A percentile compares a stretch with the other conserved stretches of the same genome.
Conservation (phyloP, 2,797 vertebrate genomes). For the Chanos chanos region DNA sequence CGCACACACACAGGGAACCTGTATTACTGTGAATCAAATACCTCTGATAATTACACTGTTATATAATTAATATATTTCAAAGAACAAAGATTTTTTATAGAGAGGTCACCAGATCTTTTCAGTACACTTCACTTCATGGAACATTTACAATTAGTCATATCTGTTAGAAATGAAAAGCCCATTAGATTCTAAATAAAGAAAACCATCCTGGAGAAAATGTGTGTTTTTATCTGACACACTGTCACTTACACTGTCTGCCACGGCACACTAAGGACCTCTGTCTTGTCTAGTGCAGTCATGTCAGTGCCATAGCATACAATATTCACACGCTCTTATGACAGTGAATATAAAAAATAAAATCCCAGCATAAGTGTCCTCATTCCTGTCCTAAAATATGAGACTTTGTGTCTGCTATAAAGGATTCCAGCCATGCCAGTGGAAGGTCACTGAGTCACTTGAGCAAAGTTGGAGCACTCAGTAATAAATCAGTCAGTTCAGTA, state of each 20-base stretch:
- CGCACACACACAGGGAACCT: conserved; percentile 4
- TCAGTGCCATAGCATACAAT: neutral
- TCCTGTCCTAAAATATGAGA: too few relatives aligned
- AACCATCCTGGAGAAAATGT: conserved; percentile 9
- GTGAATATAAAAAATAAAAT: too few relatives aligned
- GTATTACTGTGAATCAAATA: neutral
- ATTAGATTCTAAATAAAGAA: conserved; percentile 26
- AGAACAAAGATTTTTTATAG: conserved; percentile 36
- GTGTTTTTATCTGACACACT: conserved; percentile 6
- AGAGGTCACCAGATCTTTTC: conserved; percentile 37
- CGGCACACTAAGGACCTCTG: neutral
- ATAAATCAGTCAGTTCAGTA: too few relatives aligned
- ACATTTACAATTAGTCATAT: conserved; percentile 48
- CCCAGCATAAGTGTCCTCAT: too few relatives aligned
- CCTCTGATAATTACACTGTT: conserved; percentile 44
- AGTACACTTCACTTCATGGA: conserved; percentile 36
- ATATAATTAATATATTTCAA: conserved; percentile 36
- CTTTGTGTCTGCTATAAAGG: too few relatives aligned
- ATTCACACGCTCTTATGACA: too few relatives aligned
- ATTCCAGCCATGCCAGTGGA: too few relatives aligned
- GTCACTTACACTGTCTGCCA: neutral
- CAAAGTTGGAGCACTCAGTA: too few relatives aligned
- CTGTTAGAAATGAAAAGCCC: conserved; percentile 44
- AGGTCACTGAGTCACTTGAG: too few relatives aligned
- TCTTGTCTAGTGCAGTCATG: conserved; percentile 1